A percentile compares a stretch with the other conserved stretches of the same genome.
Evolutionary conservation across 2,797 vertebrate species (phyloP).

Genomic region (Euthynnus affinis): DNA sequence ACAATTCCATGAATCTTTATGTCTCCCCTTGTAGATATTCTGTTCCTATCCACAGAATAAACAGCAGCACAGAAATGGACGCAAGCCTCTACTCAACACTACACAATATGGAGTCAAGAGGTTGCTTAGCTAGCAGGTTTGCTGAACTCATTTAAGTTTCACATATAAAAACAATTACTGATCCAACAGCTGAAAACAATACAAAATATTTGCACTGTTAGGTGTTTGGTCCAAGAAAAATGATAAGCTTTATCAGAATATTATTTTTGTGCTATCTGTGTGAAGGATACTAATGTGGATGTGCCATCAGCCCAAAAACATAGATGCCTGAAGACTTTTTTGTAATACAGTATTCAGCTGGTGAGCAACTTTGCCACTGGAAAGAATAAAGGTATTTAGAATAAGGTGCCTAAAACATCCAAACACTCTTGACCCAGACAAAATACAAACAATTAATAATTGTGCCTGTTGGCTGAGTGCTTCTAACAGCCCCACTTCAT

Average conservation of each 20-base stretch:
- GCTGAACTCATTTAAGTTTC: neutral
- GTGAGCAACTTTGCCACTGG: conserved; percentile 25
- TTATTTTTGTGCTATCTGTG: neutral
- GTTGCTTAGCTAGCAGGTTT: neutral
- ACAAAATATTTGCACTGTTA: no score
- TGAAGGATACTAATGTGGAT: conserved; percentile 7
- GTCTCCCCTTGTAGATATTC: neutral
- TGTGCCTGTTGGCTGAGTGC: conserved; percentile 10
- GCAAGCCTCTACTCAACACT: neutral
- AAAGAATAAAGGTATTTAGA: conserved; percentile 11
- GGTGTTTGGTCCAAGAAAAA: neutral
- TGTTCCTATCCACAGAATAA: conserved; percentile 11
- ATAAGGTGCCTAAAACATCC: neutral
- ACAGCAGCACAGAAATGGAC: no score
- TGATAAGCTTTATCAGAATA: conserved; percentile 15
- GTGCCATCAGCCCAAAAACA: conserved; percentile 2
- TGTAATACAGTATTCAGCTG: neutral
- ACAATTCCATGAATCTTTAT: no score
- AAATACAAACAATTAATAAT: conserved; percentile 4
- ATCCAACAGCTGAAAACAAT: conserved; percentile 1
- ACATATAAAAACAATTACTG: neutral
- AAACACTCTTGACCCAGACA: conserved; percentile 11
- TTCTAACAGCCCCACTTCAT: neutral
- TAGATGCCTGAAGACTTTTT: conserved; percentile 24
- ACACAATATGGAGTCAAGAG: neutral